These are phyloP conservation scores for Nothobranchius furzeri DNA, from an alignment of 2,113 vertebrate genomes.

Conservation along the genomic window DNA sequence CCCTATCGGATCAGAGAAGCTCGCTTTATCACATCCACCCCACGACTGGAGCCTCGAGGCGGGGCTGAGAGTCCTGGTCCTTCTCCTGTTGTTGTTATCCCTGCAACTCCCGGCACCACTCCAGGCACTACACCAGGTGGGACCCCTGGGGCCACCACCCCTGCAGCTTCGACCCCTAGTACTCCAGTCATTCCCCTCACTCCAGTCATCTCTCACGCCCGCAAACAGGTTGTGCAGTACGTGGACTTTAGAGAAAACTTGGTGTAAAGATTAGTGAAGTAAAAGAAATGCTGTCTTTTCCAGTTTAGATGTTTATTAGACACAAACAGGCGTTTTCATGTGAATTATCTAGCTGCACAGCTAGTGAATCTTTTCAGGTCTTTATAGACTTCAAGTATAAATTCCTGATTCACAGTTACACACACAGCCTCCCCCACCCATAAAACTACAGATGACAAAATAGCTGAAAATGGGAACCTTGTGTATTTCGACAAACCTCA, in stretches of 20 bases:
- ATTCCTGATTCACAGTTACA: not conserved
- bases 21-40: constrained; percentile 69
- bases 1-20: constrained; percentile 76
- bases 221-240: constrained; percentile 74
- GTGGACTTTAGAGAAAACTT: constrained; percentile 64
- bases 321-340: constrained; percentile 8
- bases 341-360: not conserved
- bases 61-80: constrained; percentile 37
- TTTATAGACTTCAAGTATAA: not conserved
- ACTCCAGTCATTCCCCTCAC: constrained; percentile 62
- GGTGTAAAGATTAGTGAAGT: constrained; percentile 40
- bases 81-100: not conserved
- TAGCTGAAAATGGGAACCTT: too few relatives aligned
- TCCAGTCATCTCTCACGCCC: constrained; percentile 66
- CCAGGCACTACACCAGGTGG: constrained; percentile 58
- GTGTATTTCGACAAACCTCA: too few relatives aligned
- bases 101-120: constrained; percentile 49
- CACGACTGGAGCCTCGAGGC: constrained; percentile 50
- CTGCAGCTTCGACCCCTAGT: constrained; percentile 34
- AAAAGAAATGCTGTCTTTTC: constrained; percentile 7
- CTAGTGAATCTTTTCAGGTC: not conserved
- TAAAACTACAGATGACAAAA: too few relatives aligned
- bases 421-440: too few relatives aligned
- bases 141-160: constrained; percentile 37
- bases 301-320: constrained; percentile 24